A percentile compares a stretch with the other conserved stretches of the same genome.
phyloP scores from a whole-genome alignment of 2,797 vertebrate species.

The Ara ararauna region DNA sequence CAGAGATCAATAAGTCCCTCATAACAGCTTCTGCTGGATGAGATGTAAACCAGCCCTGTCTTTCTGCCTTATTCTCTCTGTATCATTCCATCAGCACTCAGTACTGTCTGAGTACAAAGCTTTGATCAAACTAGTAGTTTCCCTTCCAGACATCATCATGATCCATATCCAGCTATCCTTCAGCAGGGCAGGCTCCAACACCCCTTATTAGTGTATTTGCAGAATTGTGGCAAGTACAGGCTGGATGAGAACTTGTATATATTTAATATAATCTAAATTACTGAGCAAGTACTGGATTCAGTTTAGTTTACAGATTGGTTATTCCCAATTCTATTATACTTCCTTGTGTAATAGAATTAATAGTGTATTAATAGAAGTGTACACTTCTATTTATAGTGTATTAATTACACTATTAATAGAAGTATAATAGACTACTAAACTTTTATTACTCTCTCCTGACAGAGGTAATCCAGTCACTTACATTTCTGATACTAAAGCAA shows the following conservation, averaged over 20 bases:
- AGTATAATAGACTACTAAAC: neutral
- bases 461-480: neutral
- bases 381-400: neutral
- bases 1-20: constrained; percentile 33
- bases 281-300: neutral
- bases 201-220: constrained; percentile 51
- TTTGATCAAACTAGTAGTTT: constrained; percentile 68
- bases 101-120: constrained; percentile 13
- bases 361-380: neutral
- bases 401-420: neutral
- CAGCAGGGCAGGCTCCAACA: constrained; percentile 62
- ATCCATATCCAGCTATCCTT: constrained; percentile 63
- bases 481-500: neutral
- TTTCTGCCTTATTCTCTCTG: constrained; percentile 16
- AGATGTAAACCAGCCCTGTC: constrained; percentile 52
- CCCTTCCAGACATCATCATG: constrained; percentile 54
- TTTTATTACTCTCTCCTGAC: neutral
- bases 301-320: constrained; percentile 1
- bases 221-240: constrained; percentile 58
- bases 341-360: neutral
- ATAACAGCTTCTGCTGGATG: constrained; percentile 16
- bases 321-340: neutral
- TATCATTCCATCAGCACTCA: constrained; percentile 59
- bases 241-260: constrained; percentile 47
- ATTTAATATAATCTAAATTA: constrained; percentile 48